Percentiles rank a stretch among this genome's conserved stretches.
These are phyloP conservation scores for Melanotaenia trifasciata DNA, from an alignment of 2,797 vertebrate genomes.

Conservation along the genomic window DNA sequence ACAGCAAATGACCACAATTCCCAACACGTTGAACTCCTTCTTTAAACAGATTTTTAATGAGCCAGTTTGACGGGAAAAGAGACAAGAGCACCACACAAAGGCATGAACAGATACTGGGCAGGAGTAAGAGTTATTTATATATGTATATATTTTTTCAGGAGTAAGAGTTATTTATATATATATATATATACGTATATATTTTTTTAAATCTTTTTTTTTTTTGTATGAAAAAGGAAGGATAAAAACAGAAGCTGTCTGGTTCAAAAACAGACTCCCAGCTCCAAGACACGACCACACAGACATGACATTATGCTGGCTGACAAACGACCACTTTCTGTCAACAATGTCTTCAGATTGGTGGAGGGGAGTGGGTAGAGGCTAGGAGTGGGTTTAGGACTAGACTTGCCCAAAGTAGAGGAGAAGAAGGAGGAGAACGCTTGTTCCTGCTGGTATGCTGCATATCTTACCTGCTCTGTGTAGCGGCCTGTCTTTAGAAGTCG, in stretches of 20 bases:
- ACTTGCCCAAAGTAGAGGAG: constrained; percentile 14
- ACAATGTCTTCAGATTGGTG: constrained; percentile 1
- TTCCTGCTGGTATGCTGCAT: constrained; percentile 38
- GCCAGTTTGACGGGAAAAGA: constrained; percentile 27
- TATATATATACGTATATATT: no score
- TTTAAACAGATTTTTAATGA: constrained; percentile 11
- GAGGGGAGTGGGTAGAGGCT: constrained; percentile 2
- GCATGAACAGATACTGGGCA: constrained; percentile 23
- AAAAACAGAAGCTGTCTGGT: constrained; percentile 34
- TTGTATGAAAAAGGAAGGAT: constrained; percentile 13
- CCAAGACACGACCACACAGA: constrained; percentile 1
- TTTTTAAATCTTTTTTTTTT: neutral
- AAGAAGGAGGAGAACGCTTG: constrained; percentile 31
- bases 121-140: neutral
- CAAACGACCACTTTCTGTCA: constrained; percentile 25
- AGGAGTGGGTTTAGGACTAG: constrained; percentile 53
- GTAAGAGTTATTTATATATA: neutral
- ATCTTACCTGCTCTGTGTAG: constrained; percentile 80
- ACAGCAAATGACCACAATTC: neutral
- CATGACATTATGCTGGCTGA: constrained; percentile 8
- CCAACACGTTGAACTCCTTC: constrained; percentile 11
- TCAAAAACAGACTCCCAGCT: constrained; percentile 60
- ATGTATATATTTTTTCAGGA: constrained; percentile 4
- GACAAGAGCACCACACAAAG: constrained; percentile 47
- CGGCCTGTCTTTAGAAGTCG: constrained; percentile 76